These are phyloP conservation scores for Macaca fascicularis DNA, from an alignment of 2,113 vertebrate species.

Conservation along the genomic window DNA sequence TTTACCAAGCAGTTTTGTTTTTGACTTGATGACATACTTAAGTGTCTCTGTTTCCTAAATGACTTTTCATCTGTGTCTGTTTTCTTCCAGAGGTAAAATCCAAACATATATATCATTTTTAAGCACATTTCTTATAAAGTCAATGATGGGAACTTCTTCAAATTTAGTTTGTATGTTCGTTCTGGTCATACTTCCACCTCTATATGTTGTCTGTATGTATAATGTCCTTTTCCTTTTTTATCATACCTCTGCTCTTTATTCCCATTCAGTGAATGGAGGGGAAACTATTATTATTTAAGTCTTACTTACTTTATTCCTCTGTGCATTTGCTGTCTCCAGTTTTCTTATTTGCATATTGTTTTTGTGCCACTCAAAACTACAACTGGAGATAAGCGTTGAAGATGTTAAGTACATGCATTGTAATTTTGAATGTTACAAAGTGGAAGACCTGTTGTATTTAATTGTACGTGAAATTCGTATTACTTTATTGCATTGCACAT, in stretches of 20 bases:
- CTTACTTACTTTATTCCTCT: not conserved
- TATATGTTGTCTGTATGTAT: not conserved
- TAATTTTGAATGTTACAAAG: conserved; percentile 23
- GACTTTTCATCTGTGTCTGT: conserved; percentile 6
- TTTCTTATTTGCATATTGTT: conserved; percentile 39
- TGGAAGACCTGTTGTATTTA: not conserved
- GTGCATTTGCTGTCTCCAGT: not conserved
- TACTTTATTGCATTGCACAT: conserved; percentile 22
- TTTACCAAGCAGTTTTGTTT: not conserved
- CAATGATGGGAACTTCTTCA: not conserved
- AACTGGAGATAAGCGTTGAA: not conserved
- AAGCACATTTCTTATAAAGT: conserved; percentile 28
- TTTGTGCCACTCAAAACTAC: conserved; percentile 12
- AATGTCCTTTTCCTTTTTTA: not conserved
- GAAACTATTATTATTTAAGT: not conserved
- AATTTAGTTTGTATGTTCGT: conserved; percentile 23
- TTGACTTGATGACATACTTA: conserved; percentile 6
- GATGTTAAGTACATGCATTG: not conserved
- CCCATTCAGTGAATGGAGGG: not conserved
- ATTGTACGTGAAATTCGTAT: not conserved
- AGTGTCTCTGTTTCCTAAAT: not conserved
- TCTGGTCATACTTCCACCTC: not conserved
- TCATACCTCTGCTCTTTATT: not conserved
- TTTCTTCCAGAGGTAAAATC: conserved; percentile 5
- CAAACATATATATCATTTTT: not conserved